Evolutionary conservation across 1,140 invertebrate species (phyloP).

Genomic region (Tetragonula clypearis): DNA sequence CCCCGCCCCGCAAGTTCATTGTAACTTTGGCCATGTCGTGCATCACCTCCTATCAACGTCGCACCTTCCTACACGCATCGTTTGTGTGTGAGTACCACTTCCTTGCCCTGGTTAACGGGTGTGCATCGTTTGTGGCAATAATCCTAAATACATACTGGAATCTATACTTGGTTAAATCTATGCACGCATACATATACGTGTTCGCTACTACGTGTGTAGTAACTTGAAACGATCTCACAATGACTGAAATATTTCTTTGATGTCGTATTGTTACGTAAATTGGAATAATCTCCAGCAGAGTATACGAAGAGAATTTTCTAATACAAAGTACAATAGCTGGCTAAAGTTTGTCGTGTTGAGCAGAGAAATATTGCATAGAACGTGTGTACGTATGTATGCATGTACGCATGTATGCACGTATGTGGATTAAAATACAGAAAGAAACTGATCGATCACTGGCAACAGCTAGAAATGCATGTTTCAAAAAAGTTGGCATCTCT

Average conservation of each 20-base stretch:
- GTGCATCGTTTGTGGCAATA: conserved; percentile 24
- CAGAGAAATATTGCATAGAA: background rate
- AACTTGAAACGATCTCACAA: background rate
- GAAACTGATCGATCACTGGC: conserved; percentile 11
- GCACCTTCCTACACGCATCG: conserved; percentile 34
- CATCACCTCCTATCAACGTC: conserved; percentile 40
- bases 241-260: background rate
- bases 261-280: background rate
- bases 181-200: background rate
- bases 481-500: conserved; percentile 50
- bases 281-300: background rate
- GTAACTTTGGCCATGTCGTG: conserved; percentile 40
- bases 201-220: background rate
- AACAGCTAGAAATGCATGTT: conserved; percentile 40
- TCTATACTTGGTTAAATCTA: background rate
- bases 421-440: background rate
- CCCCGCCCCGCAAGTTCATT: conserved; percentile 45
- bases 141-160: conserved; percentile 16
- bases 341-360: too few relatives aligned
- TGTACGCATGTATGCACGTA: background rate
- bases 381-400: background rate
- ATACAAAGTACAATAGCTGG: background rate
- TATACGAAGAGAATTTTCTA: background rate
- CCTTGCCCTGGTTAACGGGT: conserved; percentile 27
- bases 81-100: conserved; percentile 2